Evolutionary conservation across 2,888 invertebrate genomes (phyloP).

Genomic region (Athetis lepigone): DNA sequence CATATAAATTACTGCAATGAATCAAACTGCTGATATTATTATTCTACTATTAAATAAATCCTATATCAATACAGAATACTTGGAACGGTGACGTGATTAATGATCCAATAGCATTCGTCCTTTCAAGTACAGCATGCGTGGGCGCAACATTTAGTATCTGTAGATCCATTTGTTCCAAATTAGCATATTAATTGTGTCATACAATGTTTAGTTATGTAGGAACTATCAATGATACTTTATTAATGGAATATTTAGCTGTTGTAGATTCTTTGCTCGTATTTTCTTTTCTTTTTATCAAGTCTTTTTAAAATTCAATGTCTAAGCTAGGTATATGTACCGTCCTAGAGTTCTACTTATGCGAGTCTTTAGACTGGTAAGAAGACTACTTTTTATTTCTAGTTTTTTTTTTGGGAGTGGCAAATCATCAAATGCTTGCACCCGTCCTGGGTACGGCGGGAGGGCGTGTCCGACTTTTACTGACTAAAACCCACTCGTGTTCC

Average conservation of each 20-base stretch:
- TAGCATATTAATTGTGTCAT: constrained; percentile 36
- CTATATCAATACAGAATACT: constrained; percentile 1
- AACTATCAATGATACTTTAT: neutral
- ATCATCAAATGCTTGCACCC: too few species aligned
- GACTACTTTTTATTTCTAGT: too few species aligned
- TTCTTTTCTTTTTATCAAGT: neutral
- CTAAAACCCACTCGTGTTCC: too few species aligned
- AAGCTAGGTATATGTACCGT: too few species aligned
- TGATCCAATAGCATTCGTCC: constrained; percentile 8
- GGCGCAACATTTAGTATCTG: constrained; percentile 28
- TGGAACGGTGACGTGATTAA: constrained; percentile 9
- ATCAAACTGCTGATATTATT: neutral
- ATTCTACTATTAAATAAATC: neutral
- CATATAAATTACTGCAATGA: too few species aligned
- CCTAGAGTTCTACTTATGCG: too few species aligned
- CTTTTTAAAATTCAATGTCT: neutral
- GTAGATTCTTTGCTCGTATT: neutral
- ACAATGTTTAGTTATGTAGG: constrained; percentile 15
- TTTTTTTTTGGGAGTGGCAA: too few species aligned
- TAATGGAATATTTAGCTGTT: neutral
- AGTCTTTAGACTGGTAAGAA: too few species aligned
- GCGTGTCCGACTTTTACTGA: too few species aligned
- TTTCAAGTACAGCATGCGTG: constrained; percentile 21
- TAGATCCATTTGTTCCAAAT: constrained; percentile 31
- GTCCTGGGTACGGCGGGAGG: too few species aligned